Evolutionary conservation across 2,888 invertebrate genomes (phyloP), one percentile per base, ranked within the genome.

Genomic region (Torymus tubicola): DNA sequence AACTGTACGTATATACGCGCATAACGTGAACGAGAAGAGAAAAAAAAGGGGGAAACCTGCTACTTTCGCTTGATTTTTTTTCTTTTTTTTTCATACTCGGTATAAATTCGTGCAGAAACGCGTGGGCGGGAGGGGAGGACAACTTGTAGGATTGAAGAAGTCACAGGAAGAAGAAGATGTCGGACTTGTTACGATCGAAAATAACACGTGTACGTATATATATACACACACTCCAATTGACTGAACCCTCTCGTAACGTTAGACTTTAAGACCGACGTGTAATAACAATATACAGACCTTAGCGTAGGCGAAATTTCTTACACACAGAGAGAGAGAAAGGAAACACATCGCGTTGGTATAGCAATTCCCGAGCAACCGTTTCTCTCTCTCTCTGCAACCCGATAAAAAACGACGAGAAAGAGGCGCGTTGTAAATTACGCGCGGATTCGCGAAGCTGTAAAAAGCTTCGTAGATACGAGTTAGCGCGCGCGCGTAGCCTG

Each of bases 341-440:
- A 8, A 31, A 8, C 31, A 31, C 31, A n/a, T n/a, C n/a, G n/a
- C 31, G 0, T 8, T 3, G 31, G 5, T 3, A 2, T 31, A 8
- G 71, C 71, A 65, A 78, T 78, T 71, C 65, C 55, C n/a, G 52
- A 71, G 21, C 57, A 16, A 57, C 24, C 77, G 65, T 71, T 31
- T 65, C 71, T 70, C 69, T 70, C 50, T 63, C 68, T 55, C 58
- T 11, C 53, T 55, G 60, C 63, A 14, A 64, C 71, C 65, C 60
- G 78, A 78, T 78, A 78, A 78, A 78, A 78, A 31, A 31, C 31
- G 31, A 78, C 60, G 70, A 69, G 24, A 16, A 60, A 24, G 16
- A 12, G 31, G 8, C 52, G 21, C 16, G 58, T 68, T 61, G 73
- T 78, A 73, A 78, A 78, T 78, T 73, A 73, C 73, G 42, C n/a